These are phyloP conservation scores for Corydoras sp. DNA, from an alignment of 2,113 vertebrate species.

Conservation along the genomic window DNA sequence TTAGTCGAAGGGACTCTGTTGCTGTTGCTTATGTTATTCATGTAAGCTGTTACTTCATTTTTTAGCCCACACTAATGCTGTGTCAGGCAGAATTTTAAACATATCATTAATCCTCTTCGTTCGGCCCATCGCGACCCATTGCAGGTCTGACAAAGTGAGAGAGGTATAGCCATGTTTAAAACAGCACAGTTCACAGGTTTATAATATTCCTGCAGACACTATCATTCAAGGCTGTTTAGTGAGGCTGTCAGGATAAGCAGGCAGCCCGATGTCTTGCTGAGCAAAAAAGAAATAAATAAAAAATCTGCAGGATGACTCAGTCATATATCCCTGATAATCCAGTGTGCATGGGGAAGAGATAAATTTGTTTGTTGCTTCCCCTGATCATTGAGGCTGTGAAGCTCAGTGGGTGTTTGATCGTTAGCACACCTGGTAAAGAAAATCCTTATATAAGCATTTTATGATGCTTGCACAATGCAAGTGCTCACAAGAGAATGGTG, in stretches of 20 bases:
- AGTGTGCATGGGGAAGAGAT: background rate
- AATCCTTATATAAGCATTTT: conserved; percentile 29
- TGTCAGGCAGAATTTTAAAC: conserved; percentile 32
- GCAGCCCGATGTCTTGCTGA: conserved; percentile 2
- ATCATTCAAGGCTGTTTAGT: background rate
- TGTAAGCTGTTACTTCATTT: conserved; percentile 45
- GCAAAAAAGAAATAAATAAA: background rate
- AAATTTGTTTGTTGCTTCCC: conserved; percentile 19
- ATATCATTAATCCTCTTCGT: conserved; percentile 22
- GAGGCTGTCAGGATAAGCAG: background rate
- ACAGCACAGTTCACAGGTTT: background rate
- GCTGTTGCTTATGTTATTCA: conserved; percentile 33
- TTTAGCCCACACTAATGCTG: conserved; percentile 10
- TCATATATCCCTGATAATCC: conserved; percentile 16
- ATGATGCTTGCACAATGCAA: too few species aligned
- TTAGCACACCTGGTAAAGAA: conserved; percentile 25
- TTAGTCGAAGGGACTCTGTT: conserved; percentile 47
- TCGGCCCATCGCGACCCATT: background rate
- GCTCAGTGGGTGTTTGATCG: conserved; percentile 43
- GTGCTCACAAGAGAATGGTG: background rate
- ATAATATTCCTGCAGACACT: too few species aligned
- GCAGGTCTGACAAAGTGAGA: conserved; percentile 3
- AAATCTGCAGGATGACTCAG: background rate
- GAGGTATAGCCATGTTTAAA: background rate
- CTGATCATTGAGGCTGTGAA: conserved; percentile 35